Evolutionary conservation across 2,888 invertebrate species (phyloP), one percentile per base, ranked within the genome.

Genomic region (Tenodera sinensis): DNA sequence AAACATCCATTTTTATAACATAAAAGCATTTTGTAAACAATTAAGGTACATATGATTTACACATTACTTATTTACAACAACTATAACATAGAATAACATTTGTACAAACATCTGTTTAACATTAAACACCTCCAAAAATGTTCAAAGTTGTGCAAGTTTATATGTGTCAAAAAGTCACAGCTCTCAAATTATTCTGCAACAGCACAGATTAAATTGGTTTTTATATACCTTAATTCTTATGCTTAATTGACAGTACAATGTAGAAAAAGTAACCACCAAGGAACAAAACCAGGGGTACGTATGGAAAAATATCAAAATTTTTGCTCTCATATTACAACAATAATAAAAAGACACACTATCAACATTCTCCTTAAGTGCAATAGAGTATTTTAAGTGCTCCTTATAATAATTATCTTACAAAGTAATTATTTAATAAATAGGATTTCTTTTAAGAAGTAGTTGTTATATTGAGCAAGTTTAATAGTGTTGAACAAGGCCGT

Each of bases 151-250:
- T 86, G 86, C 86, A 87, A 81, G 27, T 82, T 42, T 87, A 87
- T 87, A 87, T 87, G 83, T 87, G 87, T 87, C 87, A 87, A 87
- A 87, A 87, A 87, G 87, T 87, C 87, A 87, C 87, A 87, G 87
- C 87, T 87, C 30, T 87, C 87, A 87, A 34, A 82, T 82, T 83
- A 82, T 83, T 87, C 87, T 82, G 28, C 42, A 87, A 30, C 86
- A 86, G 86, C 85, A 85, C 20, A 85, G 42, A 27, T 85, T 71
- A 71, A 71, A 71, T 42, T 71, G 54, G 85, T 54, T 28, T 81
- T 71, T 86, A 81, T 30, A 28, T 47, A n/a, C 42, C 25, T 87
- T 28, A 15, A 71, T 71, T 71, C 54, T 71, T 71, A 71, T 71
- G 54, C 54, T 71, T 71, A 71, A 71, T 71, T 71, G 54, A 87